These are phyloP conservation scores for Semaprochilodus insignis DNA, from an alignment of 2,797 vertebrate species.

Conservation along the genomic window DNA sequence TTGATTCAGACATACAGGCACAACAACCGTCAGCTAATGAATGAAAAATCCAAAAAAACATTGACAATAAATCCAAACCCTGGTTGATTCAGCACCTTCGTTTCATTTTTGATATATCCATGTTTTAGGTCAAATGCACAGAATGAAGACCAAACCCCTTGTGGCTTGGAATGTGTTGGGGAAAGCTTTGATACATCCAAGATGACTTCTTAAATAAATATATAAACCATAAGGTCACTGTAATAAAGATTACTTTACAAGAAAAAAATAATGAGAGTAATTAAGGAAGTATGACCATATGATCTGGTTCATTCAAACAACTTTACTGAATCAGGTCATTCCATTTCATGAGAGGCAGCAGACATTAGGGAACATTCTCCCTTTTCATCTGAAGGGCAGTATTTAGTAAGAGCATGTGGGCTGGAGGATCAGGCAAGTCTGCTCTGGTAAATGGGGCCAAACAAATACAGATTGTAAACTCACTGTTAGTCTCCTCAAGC, in stretches of 20 bases:
- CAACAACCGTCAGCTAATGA: too few relatives aligned
- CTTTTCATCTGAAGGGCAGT: conserved; percentile 67
- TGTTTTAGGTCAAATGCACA: neutral
- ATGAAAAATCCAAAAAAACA: too few relatives aligned
- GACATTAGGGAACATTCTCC: conserved; percentile 17
- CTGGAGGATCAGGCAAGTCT: conserved; percentile 71
- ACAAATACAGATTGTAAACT: conserved; percentile 56
- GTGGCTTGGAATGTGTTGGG: too few relatives aligned
- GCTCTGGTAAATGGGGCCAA: conserved; percentile 75
- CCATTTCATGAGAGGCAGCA: conserved; percentile 1
- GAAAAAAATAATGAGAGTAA: neutral
- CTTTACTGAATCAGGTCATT: conserved; percentile 3
- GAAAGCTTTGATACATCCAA: too few relatives aligned
- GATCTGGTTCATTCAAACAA: neutral
- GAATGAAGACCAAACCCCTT: neutral
- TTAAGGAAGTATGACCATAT: neutral
- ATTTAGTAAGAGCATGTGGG: conserved; percentile 78
- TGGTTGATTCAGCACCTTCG: too few relatives aligned
- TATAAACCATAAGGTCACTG: neutral
- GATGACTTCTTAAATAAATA: neutral
- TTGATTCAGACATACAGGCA: too few relatives aligned
- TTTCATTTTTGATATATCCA: too few relatives aligned
- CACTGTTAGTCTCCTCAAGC: conserved; percentile 11
- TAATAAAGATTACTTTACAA: neutral
- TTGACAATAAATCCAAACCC: too few relatives aligned